Evolutionary conservation across 1,140 invertebrate species (phyloP).

Genomic region (Carposina sasakii): DNA sequence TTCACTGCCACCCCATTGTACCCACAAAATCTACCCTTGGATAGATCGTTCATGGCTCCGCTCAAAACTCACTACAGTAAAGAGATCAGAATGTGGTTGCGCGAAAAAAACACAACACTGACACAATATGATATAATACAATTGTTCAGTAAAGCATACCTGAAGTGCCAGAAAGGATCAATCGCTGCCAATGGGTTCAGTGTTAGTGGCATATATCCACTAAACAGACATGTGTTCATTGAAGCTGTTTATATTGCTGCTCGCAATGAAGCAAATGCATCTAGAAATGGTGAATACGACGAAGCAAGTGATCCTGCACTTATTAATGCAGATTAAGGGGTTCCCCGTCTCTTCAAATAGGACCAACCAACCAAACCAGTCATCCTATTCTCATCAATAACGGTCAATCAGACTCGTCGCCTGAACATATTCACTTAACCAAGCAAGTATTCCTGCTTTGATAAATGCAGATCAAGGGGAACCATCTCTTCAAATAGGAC

Average conservation of each 20-base stretch:
- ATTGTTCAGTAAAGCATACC: conserved; percentile 36
- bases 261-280: conserved; percentile 18
- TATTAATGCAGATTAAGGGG: not conserved
- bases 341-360: not conserved
- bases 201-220: conserved; percentile 29
- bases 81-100: conserved; percentile 19
- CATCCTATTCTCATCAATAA: not conserved
- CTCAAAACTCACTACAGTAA: conserved; percentile 18
- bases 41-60: conserved; percentile 41
- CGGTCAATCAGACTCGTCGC: not conserved
- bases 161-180: conserved; percentile 35
- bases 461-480: not conserved
- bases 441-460: not conserved
- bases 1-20: conserved; percentile 41
- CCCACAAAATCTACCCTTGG: conserved; percentile 46
- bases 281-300: too few species aligned
- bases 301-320: not conserved
- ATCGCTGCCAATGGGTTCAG: conserved; percentile 39
- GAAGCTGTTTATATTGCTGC: conserved; percentile 20
- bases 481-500: not conserved
- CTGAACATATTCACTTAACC: too few species aligned
- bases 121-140: conserved; percentile 32
- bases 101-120: conserved; percentile 29
- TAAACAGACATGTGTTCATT: conserved; percentile 21
- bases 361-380: not conserved